phyloP scores from a whole-genome alignment of 2,888 invertebrate genomes.

The Eugnorisma glareosa region DNA sequence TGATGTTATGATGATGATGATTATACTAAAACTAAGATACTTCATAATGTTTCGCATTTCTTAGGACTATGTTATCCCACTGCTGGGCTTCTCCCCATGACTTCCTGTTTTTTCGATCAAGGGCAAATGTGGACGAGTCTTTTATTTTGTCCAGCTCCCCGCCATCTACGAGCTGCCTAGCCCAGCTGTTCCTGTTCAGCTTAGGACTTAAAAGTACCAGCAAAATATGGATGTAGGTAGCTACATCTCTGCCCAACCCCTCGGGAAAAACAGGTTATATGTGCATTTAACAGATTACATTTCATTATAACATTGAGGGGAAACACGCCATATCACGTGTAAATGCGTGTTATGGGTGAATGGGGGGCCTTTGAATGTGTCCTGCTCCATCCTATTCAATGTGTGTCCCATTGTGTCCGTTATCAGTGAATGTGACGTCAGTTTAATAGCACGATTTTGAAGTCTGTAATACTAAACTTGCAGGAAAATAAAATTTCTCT shows the following conservation, averaged over 20 bases:
- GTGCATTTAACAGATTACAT: constrained; percentile 16
- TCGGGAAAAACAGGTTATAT: neutral
- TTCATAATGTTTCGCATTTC: neutral
- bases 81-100: neutral
- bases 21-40: neutral
- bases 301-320: constrained; percentile 5
- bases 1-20: no score
- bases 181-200: neutral
- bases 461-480: neutral
- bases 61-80: neutral
- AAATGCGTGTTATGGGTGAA: neutral
- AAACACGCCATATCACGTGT: constrained; percentile 16
- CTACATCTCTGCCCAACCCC: neutral
- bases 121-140: neutral
- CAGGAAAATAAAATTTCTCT: neutral
- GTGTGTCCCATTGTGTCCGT: neutral
- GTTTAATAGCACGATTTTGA: neutral
- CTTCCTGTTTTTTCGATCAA: neutral
- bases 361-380: neutral
- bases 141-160: neutral
- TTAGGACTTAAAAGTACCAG: neutral
- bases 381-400: neutral
- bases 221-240: neutral
- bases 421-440: neutral
- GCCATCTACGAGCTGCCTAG: neutral